phyloP scores from a whole-genome alignment of 2,113 vertebrate genomes.

The Engraulis encrasicolus region DNA sequence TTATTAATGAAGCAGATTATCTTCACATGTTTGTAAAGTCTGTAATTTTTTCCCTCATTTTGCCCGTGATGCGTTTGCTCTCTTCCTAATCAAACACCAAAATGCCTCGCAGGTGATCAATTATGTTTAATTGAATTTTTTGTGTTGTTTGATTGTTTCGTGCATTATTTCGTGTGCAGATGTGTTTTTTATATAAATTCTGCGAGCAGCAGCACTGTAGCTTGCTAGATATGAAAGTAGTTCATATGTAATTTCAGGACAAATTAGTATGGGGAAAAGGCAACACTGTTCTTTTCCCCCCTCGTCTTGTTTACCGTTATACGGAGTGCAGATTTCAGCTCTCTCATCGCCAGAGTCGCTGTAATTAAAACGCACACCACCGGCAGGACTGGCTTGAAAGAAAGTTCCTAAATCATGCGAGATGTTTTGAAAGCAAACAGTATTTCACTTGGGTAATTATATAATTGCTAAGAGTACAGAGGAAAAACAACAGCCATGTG shows the following conservation, averaged over 20 bases:
- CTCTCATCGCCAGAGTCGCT: neutral
- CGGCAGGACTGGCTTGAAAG: neutral
- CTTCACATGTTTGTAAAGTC: slow-evolving; percentile 2
- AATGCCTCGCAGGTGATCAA: slow-evolving; percentile 38
- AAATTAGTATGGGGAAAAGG: slow-evolving; percentile 2
- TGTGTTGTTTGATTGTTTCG: slow-evolving; percentile 27
- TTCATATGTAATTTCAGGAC: slow-evolving; percentile 5
- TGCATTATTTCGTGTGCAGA: slow-evolving; percentile 8
- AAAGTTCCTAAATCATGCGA: neutral
- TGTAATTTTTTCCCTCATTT: slow-evolving; percentile 3
- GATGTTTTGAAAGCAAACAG: neutral
- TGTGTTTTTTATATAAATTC: neutral
- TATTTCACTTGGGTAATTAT: neutral
- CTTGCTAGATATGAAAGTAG: slow-evolving; percentile 4
- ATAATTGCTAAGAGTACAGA: neutral
- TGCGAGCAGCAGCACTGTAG: too few relatives aligned
- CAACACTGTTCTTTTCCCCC: neutral
- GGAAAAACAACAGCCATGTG: neutral
- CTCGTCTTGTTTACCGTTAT: neutral
- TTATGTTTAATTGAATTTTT: slow-evolving; percentile 39
- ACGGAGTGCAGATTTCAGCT: neutral
- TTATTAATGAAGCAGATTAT: slow-evolving; percentile 18
- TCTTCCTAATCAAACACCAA: slow-evolving; percentile 4
- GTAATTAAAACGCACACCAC: neutral
- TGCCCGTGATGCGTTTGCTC: neutral